Conservation (phyloP, 1,140 invertebrate genomes). For the Aphis gossypii region DNA sequence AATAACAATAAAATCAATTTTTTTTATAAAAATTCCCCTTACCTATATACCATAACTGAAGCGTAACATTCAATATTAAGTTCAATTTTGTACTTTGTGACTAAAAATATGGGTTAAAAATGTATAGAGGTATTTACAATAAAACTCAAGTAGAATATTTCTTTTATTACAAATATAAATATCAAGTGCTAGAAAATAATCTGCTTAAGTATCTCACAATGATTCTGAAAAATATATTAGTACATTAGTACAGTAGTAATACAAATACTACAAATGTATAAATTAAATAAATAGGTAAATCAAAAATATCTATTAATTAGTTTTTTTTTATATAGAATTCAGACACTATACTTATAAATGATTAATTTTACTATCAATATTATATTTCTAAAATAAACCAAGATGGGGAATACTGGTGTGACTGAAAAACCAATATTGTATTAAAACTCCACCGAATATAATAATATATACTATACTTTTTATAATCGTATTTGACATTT, state of each 20-base stretch:
- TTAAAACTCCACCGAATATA: neutral
- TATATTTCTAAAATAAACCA: neutral
- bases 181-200: neutral
- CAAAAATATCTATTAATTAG: too few species aligned
- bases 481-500: neutral
- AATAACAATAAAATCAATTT: neutral
- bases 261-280: neutral
- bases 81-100: neutral
- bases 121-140: neutral
- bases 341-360: neutral
- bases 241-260: too few species aligned
- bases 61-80: neutral
- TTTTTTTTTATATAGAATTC: neutral
- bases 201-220: neutral
- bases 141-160: constrained; percentile 4
- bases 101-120: neutral
- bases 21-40: neutral
- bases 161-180: neutral
- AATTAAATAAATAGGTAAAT: neutral
- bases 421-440: neutral
- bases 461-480: neutral
- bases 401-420: neutral
- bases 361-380: neutral
- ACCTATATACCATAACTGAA: neutral
- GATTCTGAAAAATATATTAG: neutral